These are phyloP conservation scores for Bradypodion pumilum DNA, from an alignment of 2,797 vertebrate genomes.

Conservation along the genomic window DNA sequence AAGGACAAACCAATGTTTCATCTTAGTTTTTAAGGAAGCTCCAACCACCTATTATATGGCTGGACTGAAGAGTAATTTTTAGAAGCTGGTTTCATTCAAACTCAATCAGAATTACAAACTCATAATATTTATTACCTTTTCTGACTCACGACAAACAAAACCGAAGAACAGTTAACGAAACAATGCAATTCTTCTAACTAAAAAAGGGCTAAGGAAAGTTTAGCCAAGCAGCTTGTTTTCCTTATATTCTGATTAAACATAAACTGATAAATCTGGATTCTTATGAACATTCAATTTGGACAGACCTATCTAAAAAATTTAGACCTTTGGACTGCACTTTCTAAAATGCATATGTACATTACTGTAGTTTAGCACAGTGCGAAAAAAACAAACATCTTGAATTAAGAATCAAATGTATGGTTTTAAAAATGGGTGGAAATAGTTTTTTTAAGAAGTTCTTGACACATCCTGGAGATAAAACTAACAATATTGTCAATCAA, in stretches of 20 bases:
- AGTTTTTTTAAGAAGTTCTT: conserved; percentile 51
- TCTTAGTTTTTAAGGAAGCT: not conserved
- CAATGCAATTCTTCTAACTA: not conserved
- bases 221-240: conserved; percentile 34
- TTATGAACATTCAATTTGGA: conserved; percentile 57
- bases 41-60: not conserved
- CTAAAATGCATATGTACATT: conserved; percentile 68
- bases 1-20: not conserved
- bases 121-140: conserved; percentile 51
- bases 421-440: conserved; percentile 35
- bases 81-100: conserved; percentile 44
- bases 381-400: conserved; percentile 63
- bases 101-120: conserved; percentile 46
- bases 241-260: conserved; percentile 58
- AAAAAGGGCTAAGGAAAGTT: conserved; percentile 2
- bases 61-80: conserved; percentile 38
- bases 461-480: conserved; percentile 55
- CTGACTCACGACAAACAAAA: conserved; percentile 42
- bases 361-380: conserved; percentile 63
- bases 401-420: conserved; percentile 66
- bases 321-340: conserved; percentile 65
- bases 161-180: conserved; percentile 6
- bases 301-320: conserved; percentile 58
- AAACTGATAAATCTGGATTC: conserved; percentile 51
- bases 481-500: conserved; percentile 61